Base-by-base conservation (phyloP, 2,888 invertebrate species). In the Dioctria linearis region DNA sequence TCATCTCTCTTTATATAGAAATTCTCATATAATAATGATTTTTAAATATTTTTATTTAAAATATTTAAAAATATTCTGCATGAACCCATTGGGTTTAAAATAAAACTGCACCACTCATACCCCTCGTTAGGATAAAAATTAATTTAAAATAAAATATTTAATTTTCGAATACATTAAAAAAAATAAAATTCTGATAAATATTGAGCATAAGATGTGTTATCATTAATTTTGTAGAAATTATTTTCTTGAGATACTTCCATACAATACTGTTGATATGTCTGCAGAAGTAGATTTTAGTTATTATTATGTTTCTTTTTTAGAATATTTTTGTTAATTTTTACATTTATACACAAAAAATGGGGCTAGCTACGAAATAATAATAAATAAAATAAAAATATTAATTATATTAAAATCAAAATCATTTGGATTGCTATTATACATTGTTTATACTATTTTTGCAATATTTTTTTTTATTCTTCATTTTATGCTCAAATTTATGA, bases 41-140 rank as follows among this genome's bases (percentile, higher is more conserved):
- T 83, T 85, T 83, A 84, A 83, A 83, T 83, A 82, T 82, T 84
- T 83, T 83, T 25, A 25, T 25, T 84, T 85, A 84, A 85, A 85
- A 84, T 84, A 84, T 85, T 85, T 85, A 84, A 86, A 85, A 84
- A 85, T 82, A 80, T 81, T 75, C 49, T 82, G 85, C 85, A 87
- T 87, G 88, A 88, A 88, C 88, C 88, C 88, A 88, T 88, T 88
- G 88, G 88, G 88, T 87, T 88, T 88, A 88, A 86, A 85, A 85
- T 86, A 86, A 85, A 86, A 85, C 86, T 86, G 85, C 84, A 85
- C 84, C 85, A 85, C 85, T 84, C 84, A 85, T 85, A 85, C 85
- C 84, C 84, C 85, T 83, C 83, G 82, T 81, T 80, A 78, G 76
- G 76, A 76, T 76, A 46, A 25, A 25, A 66, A 73, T 51, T 73